Evolutionary conservation across 1,140 invertebrate genomes (phyloP).

Genomic region (Calycopis cecrops): DNA sequence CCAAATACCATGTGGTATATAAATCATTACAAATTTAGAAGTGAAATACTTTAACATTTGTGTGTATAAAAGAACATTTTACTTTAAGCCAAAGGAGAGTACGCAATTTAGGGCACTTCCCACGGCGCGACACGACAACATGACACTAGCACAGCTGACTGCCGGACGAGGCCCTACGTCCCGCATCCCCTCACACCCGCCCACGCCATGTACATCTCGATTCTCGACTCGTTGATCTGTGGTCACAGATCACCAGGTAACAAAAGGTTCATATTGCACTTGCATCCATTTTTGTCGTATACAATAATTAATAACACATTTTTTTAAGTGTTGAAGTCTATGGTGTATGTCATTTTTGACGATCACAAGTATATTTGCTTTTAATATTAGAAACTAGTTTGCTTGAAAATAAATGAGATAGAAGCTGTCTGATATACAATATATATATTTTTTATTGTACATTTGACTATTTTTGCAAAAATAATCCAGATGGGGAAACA

Average conservation of each 20-base stretch:
- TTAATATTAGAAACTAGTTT: background rate
- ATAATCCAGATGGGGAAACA: conserved; percentile 38
- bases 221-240: conserved; percentile 24
- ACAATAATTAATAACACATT: conserved; percentile 7
- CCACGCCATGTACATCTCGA: conserved; percentile 23
- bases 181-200: conserved; percentile 39
- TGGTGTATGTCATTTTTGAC: background rate
- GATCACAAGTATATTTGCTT: background rate
- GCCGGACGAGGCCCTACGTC: conserved; percentile 44
- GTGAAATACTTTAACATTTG: too few species aligned
- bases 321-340: background rate
- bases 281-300: conserved; percentile 18
- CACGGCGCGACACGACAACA: conserved; percentile 57
- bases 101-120: conserved; percentile 66
- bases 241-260: conserved; percentile 32
- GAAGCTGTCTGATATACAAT: background rate
- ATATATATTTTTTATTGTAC: background rate
- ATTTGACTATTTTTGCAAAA: conserved; percentile 2
- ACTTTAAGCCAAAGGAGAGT: conserved; percentile 14
- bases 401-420: background rate
- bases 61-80: background rate
- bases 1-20: too few species aligned
- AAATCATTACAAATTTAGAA: too few species aligned
- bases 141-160: conserved; percentile 72
- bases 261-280: conserved; percentile 29